These are phyloP conservation scores for Gryllus longicercus DNA, from an alignment of 2,888 invertebrate species.

Conservation along the genomic window DNA sequence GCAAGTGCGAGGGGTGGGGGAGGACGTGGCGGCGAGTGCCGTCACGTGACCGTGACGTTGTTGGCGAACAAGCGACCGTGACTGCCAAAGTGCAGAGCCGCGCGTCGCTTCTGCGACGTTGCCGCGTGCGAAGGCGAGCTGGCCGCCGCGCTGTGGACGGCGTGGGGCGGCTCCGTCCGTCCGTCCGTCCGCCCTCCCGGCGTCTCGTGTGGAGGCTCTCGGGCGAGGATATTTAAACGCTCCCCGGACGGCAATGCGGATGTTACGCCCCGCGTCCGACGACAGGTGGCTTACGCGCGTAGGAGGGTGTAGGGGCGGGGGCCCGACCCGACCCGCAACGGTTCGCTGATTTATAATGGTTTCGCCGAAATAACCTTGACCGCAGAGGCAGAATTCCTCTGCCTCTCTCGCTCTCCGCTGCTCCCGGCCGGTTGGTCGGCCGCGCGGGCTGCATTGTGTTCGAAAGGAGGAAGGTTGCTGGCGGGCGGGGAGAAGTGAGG, in stretches of 20 bases:
- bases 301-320: neutral
- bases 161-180: too few species aligned
- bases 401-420: neutral
- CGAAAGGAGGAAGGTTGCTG: too few species aligned
- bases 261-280: neutral
- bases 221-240: neutral
- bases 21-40: neutral
- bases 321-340: neutral
- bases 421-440: too few species aligned
- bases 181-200: too few species aligned
- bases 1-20: neutral
- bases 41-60: slow-evolving; percentile 5
- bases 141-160: too few species aligned
- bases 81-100: neutral
- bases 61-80: slow-evolving; percentile 11
- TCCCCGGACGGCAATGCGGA: neutral
- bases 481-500: too few species aligned
- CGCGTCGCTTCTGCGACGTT: neutral
- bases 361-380: neutral
- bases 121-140: too few species aligned
- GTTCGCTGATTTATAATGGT: slow-evolving; percentile 8
- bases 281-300: neutral
- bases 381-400: neutral
- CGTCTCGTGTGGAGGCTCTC: too few species aligned
- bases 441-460: too few species aligned